Conservation (phyloP, 2,113 vertebrate genomes). For the Zapornia atra region DNA sequence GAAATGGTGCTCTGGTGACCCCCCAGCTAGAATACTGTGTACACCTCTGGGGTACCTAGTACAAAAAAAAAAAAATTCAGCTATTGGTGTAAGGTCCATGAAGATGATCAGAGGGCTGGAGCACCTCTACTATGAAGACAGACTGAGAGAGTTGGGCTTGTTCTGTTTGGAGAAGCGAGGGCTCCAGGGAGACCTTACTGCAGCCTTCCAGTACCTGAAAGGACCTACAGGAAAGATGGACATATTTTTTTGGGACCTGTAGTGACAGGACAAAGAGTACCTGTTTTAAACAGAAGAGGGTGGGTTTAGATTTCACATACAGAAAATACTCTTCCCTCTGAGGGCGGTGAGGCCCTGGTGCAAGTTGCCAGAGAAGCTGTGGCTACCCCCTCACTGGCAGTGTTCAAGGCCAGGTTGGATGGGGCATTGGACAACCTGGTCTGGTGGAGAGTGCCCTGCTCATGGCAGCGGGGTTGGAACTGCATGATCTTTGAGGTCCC, state of each 20-base stretch:
- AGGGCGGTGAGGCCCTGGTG: not conserved
- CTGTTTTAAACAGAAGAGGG: not conserved
- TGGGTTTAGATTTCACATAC: not conserved
- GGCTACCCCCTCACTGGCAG: accelerated
- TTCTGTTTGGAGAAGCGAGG: not conserved
- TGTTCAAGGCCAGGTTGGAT: not conserved
- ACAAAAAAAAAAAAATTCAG: not conserved
- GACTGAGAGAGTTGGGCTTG: not conserved
- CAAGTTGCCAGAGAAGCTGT: not conserved
- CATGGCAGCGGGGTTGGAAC: not conserved
- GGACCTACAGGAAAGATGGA: not conserved
- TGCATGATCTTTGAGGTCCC: not conserved
- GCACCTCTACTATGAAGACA: not conserved
- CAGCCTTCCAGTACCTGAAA: not conserved
- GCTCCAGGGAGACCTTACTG: not conserved
- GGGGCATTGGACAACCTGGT: not conserved
- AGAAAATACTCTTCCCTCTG: not conserved
- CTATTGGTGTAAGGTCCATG: not conserved
- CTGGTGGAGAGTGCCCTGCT: not conserved
- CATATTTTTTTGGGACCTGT: not conserved
- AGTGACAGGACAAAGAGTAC: not conserved
- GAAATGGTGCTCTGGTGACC: not conserved
- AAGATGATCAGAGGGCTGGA: not conserved
- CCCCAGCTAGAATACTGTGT: not conserved
- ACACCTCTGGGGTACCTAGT: not conserved